A percentile compares a stretch with the other conserved stretches of the same genome.
Conservation (phyloP, 2,797 vertebrate species). For the Carduelis carduelis region DNA sequence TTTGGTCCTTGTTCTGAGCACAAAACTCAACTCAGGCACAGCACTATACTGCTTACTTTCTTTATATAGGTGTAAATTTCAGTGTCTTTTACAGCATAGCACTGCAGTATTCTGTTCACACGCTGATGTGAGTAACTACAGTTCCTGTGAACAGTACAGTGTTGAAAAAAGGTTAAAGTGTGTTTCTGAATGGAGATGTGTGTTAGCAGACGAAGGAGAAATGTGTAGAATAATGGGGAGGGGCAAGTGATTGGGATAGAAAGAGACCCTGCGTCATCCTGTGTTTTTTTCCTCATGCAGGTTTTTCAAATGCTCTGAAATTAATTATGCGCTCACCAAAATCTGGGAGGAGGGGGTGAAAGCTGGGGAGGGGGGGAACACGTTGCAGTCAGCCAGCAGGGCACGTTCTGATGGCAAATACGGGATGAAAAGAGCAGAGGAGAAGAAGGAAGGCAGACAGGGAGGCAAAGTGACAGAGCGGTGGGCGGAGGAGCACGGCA, state of each 20-base stretch:
- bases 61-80: not conserved
- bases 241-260: slow-evolving; percentile 21
- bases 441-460: slow-evolving; percentile 47
- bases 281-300: slow-evolving; percentile 53
- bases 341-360: slow-evolving; percentile 30
- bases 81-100: not conserved
- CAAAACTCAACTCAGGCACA: not conserved
- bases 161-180: not conserved
- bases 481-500: slow-evolving; percentile 16
- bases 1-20: not conserved
- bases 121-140: not conserved
- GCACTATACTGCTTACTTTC: not conserved
- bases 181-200: slow-evolving; percentile 21
- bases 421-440: slow-evolving; percentile 51
- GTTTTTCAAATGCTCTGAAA: slow-evolving; percentile 57
- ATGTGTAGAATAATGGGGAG: slow-evolving; percentile 51
- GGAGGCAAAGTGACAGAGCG: slow-evolving; percentile 15
- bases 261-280: slow-evolving; percentile 36
- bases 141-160: not conserved
- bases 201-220: not conserved
- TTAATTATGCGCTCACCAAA: slow-evolving; percentile 58
- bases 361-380: not conserved
- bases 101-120: not conserved
- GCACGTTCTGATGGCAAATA: slow-evolving; percentile 67
- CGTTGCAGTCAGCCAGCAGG: slow-evolving; percentile 49